Evolutionary conservation across 2,113 vertebrate species (phyloP), one percentile per base, ranked within the genome.

Genomic region (Grammomys dolichurus): DNA sequence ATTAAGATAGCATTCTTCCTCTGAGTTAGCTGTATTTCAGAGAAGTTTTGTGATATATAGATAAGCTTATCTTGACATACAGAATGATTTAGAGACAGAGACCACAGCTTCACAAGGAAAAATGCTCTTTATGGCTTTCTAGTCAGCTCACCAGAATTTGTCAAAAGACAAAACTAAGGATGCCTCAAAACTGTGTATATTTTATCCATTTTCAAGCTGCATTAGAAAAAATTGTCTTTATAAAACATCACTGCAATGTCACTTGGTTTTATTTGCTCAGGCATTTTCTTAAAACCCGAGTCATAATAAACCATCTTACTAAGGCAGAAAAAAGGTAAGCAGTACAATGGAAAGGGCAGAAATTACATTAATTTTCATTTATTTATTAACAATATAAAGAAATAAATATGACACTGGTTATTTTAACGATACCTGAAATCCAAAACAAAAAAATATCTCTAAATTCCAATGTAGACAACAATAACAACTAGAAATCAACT

Each of bases 21-120:
- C 70, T 82, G 94, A 97, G 80, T 87, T 96, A 97, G 67, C 75
- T 97, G 31, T 65, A 97, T 97, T 97, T 98, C 93, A 94, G 4
- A 31, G 67, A 95, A 48, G 36, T 58, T 95, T 89, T 95, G 78
- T 96, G 95, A 97, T 97, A 56, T 36, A 96, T 89, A 96, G 91
- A 96, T 88, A 98, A 97, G 86, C 88, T 97, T 97, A 94, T 90
- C 92, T 95, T 96, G 92, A 95, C 84, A 89, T 70, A 82, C 63
- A 16, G 14, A 46, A 46, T 97, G 72, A 98, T 97, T 97, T 98
- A 98, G 73, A 87, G 60, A 96, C 63, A 43, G 0, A 80, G 70
- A 85, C 19, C 73, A 48, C 58, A 92, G 76, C 43, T 76, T 1
- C 36, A 75, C 0, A 17, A 84, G 84, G 43, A 1, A 84, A 94